Base-by-base conservation (phyloP, 2,113 vertebrate genomes). In the Nothobranchius kuhntae region DNA sequence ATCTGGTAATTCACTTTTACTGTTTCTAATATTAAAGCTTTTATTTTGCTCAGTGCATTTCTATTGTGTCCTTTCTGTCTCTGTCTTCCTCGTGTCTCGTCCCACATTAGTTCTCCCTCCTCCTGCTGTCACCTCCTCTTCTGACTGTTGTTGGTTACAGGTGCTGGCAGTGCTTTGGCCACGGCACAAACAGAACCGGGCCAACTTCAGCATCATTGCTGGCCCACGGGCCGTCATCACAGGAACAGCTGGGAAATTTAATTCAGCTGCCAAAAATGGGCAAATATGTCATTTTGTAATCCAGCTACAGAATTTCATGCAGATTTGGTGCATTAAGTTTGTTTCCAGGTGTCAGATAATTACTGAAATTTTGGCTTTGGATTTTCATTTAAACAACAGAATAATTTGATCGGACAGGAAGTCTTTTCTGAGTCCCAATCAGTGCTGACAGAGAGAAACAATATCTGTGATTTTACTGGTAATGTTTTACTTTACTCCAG, bases 221-320 rank as follows among this genome's bases (percentile, higher is more conserved):
- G 75, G 86, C 71, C 60, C 81, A 73, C 64, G 69, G 74, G 78
- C 61, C 78, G 74, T 66, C 72, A 64, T 40, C 71, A 65, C 47
- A 58, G 62, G 59, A 76, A 68, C 77, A 86, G 77, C 81, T 87
- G 77, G 50, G 30, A 61, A 55, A 71, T 76, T 59, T 46, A 73
- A 64, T 63, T 14, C n/a, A 14, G 53, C 63, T 78, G 81, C 85
- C 83, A 80, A 83, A 48, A 68, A 62, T 35, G 21, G 65, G 66
- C 47, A 82, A 73, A 78, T 70, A 71, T 63, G 69, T 56, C 73
- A 60, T 42, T 66, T 46, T 36, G 11, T 54, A 45, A 71, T 68
- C 52, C 35, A 36, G 9, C 57, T 24, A 7, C 68, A 83, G 68
- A 13, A 66, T 67, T 62, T 61, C 55, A 53, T 73, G 47, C 40